Evolutionary conservation across 2,888 invertebrate species (phyloP), one percentile per base, ranked within the genome.

Genomic region (Anthophora plumipes): DNA sequence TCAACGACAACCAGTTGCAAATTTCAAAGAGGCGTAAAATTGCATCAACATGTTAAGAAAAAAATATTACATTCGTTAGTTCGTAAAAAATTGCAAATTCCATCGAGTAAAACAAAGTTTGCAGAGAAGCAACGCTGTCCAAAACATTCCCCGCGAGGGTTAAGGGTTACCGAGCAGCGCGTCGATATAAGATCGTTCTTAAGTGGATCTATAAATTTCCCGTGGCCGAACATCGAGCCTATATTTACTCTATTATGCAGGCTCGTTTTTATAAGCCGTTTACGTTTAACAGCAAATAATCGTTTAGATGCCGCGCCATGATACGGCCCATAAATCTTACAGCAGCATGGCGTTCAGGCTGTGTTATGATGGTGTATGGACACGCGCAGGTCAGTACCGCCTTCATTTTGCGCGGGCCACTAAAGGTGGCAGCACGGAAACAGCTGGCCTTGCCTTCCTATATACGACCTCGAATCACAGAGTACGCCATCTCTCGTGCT

Each of bases 241-340:
- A 92, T 93, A 93, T 93, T 93, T 93, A 93, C 92, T 92, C 92
- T 92, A 93, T 93, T 92, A 93, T 91, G 91, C 92, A 91, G 90
- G 87, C 89, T 86, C 88, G 88, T 89, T 89, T 91, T 91, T 90
- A 90, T 90, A 90, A 90, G 87, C 90, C 89, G 90, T 91, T 91
- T 90, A 91, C 91, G 91, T 91, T 93, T 92, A 92, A 92, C 92
- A 91, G 92, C 91, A 91, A 92, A 92, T 93, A 92, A 92, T 92
- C 92, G 92, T 91, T 90, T 89, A 92, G 93, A 93, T 93, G 92
- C 92, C 92, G 92, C 91, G 87, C 87, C 89, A 90, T 88, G 92
- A 92, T 92, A 92, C 82, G 82, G 87, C 84, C 88, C 90, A 92
- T 92, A 92, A 92, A 92, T 92, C 90, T 89, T 83, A 75, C 48